phyloP scores from a whole-genome alignment of 1,140 invertebrate genomes.

The Tribolium castaneum region DNA sequence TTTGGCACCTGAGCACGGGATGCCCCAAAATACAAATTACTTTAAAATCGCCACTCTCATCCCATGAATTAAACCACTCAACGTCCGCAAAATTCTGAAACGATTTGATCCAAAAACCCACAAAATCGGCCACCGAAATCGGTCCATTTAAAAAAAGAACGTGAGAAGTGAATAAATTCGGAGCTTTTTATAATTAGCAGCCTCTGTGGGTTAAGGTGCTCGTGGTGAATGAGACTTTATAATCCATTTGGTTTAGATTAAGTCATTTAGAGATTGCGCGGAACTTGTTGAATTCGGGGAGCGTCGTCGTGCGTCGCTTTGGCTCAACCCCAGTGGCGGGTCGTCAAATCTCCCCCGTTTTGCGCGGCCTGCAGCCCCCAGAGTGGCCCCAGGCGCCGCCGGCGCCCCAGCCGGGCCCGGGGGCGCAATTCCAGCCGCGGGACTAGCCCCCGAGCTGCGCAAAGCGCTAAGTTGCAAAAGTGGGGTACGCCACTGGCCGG shows the following conservation, averaged over 20 bases:
- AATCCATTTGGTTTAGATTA: slow-evolving; percentile 40
- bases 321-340: slow-evolving; percentile 27
- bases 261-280: slow-evolving; percentile 45
- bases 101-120: not conserved
- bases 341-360: not conserved
- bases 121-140: too few species aligned
- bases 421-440: not conserved
- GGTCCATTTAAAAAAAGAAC: slow-evolving; percentile 17
- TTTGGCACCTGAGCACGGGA: slow-evolving; percentile 36
- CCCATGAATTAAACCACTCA: too few species aligned
- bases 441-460: too few species aligned
- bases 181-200: slow-evolving; percentile 17
- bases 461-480: too few species aligned
- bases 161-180: not conserved
- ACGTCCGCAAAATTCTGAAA: too few species aligned
- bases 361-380: not conserved
- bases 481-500: slow-evolving; percentile 42
- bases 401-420: too few species aligned
- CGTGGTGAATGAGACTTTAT: slow-evolving; percentile 44
- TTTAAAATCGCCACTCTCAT: not conserved
- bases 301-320: slow-evolving; percentile 48
- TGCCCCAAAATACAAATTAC: slow-evolving; percentile 45
- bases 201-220: slow-evolving; percentile 19
- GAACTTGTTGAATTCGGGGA: slow-evolving; percentile 51
- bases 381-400: not conserved